Percentiles rank a stretch among this genome's conserved stretches.
Evolutionary conservation across 2,113 vertebrate genomes (phyloP).

Genomic region (Mungos mungo): DNA sequence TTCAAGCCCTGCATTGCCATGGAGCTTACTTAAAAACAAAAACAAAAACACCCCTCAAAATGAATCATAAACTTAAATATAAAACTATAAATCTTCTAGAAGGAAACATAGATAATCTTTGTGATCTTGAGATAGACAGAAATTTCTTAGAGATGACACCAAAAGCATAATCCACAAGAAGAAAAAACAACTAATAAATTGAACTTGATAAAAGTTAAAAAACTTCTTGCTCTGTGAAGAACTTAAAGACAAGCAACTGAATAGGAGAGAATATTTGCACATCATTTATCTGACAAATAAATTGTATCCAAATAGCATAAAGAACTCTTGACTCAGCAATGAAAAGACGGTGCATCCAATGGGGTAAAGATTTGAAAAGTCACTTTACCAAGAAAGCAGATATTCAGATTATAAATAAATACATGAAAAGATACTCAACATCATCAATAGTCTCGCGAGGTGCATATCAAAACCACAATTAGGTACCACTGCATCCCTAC

Average conservation of each 20-base stretch:
- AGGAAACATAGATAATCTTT: not conserved
- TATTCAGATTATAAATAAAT: too few relatives aligned
- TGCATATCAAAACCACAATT: not conserved
- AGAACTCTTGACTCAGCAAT: not conserved
- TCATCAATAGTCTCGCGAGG: not conserved
- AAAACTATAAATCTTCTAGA: not conserved
- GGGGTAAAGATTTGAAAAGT: not conserved
- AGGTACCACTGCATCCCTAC: not conserved
- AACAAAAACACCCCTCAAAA: not conserved
- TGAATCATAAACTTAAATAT: not conserved
- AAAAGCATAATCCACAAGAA: not conserved
- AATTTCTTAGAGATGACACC: not conserved
- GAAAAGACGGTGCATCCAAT: not conserved
- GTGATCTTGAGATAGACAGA: not conserved
- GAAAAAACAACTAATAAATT: not conserved
- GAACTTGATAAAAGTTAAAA: slow-evolving; percentile 20
- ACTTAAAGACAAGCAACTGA: not conserved
- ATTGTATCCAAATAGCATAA: not conserved
- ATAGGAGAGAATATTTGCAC: not conserved
- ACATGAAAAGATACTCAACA: not conserved
- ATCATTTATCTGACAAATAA: not conserved
- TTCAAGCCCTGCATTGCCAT: not conserved
- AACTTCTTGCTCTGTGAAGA: not conserved
- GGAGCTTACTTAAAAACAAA: not conserved
- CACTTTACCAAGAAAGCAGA: not conserved